These are phyloP conservation scores for Grallaria varia DNA, from an alignment of 2,113 vertebrate genomes.

Conservation along the genomic window DNA sequence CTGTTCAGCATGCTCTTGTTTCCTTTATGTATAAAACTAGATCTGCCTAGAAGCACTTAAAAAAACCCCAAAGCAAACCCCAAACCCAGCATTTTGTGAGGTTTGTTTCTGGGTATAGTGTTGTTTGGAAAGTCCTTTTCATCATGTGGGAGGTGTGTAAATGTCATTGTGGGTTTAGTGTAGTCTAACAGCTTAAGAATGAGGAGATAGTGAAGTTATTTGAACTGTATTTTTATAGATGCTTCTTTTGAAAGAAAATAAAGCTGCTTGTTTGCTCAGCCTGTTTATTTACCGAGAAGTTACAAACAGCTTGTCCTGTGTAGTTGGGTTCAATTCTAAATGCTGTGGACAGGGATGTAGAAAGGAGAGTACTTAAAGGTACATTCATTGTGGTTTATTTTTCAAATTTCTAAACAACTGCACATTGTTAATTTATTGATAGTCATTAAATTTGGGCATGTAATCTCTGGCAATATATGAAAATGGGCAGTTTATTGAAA, in stretches of 20 bases:
- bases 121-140: not conserved
- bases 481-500: not conserved
- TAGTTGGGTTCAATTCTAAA: not conserved
- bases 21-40: not conserved
- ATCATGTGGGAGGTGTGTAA: not conserved
- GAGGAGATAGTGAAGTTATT: not conserved
- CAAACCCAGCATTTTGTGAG: not conserved
- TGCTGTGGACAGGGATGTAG: not conserved
- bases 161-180: not conserved
- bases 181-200: not conserved
- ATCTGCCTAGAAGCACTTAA: not conserved
- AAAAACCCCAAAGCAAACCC: not conserved
- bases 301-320: not conserved
- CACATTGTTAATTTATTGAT: not conserved
- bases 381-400: not conserved
- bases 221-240: slow-evolving; percentile 1
- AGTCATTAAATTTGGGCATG: not conserved
- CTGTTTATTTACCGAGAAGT: not conserved
- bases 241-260: not conserved
- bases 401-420: not conserved
- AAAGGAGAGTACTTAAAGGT: not conserved
- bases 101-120: not conserved
- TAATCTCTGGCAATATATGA: not conserved
- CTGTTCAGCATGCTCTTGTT: not conserved
- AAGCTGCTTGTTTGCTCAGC: not conserved